Conservation (phyloP, 2,113 vertebrate species). For the Vulpes ferrilata region DNA sequence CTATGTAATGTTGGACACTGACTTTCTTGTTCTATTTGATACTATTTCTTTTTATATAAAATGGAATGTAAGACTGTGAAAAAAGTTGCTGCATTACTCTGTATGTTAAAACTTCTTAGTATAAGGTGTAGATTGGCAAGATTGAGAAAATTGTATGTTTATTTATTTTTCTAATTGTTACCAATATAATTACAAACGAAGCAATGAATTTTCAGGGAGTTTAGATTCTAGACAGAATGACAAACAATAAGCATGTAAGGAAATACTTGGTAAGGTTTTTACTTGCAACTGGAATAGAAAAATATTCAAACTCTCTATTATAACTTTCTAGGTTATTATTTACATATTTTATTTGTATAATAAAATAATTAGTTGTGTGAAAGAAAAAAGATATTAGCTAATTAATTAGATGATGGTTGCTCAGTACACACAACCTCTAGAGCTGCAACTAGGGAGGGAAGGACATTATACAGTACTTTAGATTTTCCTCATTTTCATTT, state of each 20-base stretch:
- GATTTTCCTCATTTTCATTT: slow-evolving; percentile 63
- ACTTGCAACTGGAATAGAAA: neutral
- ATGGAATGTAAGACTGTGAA: neutral
- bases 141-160: neutral
- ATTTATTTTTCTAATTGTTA: neutral
- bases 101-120: neutral
- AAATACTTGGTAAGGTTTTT: neutral
- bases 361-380: neutral
- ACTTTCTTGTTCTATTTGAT: neutral
- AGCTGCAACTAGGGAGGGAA: neutral
- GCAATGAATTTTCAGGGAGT: neutral
- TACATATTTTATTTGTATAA: neutral
- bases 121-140: neutral
- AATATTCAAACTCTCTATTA: neutral
- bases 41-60: neutral
- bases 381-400: slow-evolving; percentile 30
- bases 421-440: slow-evolving; percentile 39
- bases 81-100: neutral
- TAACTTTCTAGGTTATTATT: neutral
- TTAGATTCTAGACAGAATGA: neutral
- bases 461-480: neutral
- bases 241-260: neutral
- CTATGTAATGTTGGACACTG: neutral
- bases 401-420: slow-evolving; percentile 52
- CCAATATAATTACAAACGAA: neutral